Conservation (phyloP, 2,113 vertebrate species). For the Sebastes fasciatus region DNA sequence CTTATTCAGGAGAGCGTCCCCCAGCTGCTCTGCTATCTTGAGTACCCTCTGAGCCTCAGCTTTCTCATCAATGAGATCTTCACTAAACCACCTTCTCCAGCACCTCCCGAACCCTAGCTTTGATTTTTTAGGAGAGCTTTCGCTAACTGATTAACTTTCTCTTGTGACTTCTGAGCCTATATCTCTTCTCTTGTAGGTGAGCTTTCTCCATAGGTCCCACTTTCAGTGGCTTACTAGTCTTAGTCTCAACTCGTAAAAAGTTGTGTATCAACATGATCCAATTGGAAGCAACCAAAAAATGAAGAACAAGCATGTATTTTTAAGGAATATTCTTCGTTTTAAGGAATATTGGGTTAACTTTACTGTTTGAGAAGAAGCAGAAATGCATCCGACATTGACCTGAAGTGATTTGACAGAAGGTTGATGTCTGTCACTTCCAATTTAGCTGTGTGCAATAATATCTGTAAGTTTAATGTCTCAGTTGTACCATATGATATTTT, state of each 20-base stretch:
- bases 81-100: slow-evolving; percentile 33
- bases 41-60: slow-evolving; percentile 18
- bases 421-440: slow-evolving; percentile 15
- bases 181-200: neutral
- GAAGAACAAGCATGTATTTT: neutral
- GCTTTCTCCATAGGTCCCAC: neutral
- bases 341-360: neutral
- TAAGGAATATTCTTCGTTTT: neutral
- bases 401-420: neutral
- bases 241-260: neutral
- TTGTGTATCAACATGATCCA: neutral
- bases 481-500: slow-evolving; percentile 40
- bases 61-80: slow-evolving; percentile 35
- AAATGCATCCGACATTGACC: neutral
- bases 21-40: slow-evolving; percentile 26
- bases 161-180: slow-evolving; percentile 21
- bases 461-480: slow-evolving; percentile 34
- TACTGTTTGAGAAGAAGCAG: slow-evolving; percentile 6
- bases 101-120: slow-evolving; percentile 15
- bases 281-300: neutral
- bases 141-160: slow-evolving; percentile 10
- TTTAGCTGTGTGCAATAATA: slow-evolving; percentile 16
- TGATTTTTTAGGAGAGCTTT: slow-evolving; percentile 32
- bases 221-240: neutral
- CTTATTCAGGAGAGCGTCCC: slow-evolving; percentile 1